Evolutionary conservation across 2,888 invertebrate species (phyloP), one percentile per base, ranked within the genome.

Genomic region (Octodonta nipae): DNA sequence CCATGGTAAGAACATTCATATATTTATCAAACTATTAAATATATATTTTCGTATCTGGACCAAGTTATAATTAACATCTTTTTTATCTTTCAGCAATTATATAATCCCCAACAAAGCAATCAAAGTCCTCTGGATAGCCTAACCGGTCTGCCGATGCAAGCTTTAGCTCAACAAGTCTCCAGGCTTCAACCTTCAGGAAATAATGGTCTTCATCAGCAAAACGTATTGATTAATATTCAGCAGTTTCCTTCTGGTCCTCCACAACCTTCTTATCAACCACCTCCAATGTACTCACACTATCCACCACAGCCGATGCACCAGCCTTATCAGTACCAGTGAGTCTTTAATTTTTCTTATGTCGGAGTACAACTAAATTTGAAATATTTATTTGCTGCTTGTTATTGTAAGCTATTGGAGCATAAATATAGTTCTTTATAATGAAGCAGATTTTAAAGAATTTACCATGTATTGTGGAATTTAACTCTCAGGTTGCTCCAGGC

Each of bases 161-260:
- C 65, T 31, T 43, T 66, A 25, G 63, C 64, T 4, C 64, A 66
- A 40, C 66, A 66, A 42, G 64, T 65, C 7, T 60, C 60, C 3
- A 47, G 63, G 26, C 38, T 61, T 15, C 58, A 58, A 41, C 59
- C 59, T 2, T 44, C 51, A 15, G 42, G 46, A 15, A 38, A 37
- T 16, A 50, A 47, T 30, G 52, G 53, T 28, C 67, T 73, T 32
- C 73, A 73, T 46, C 74, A 74, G 47, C 74, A 74, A 49, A 73
- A 73, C 49, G 73, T 74, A 2, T 65, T 73, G 59, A 73, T 74
- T 29, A 74, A 74, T 44, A 73, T 73, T 15, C 73, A 74, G 49
- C 73, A 73, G 28, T 73, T 72, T 45, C 73, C 73, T 4, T 70
- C 70, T 15, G 54, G 56, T 11, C 57, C 60, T 15, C 55, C 54